Conservation (phyloP, 2,888 invertebrate genomes). For the Pheosia gnoma region DNA sequence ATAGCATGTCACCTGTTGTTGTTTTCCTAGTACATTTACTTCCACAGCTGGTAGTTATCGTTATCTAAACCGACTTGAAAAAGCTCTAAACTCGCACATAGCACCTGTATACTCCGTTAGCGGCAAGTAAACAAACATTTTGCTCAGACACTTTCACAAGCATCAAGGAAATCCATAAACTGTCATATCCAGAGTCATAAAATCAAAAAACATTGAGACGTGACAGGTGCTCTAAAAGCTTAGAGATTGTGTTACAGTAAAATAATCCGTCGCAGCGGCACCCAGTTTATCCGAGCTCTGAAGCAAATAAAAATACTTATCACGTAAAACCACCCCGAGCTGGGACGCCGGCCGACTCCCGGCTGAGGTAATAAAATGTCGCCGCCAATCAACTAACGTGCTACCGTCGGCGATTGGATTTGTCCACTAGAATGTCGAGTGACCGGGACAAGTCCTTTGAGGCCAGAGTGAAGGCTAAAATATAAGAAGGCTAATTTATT, state of each 20-base stretch:
- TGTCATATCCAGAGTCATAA: slow-evolving; percentile 17
- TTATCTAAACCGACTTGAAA: background rate
- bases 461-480: background rate
- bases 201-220: slow-evolving; percentile 28
- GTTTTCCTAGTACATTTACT: background rate
- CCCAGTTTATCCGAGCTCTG: slow-evolving; percentile 56
- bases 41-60: background rate
- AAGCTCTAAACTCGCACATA: too few relatives aligned
- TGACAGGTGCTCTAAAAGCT: slow-evolving; percentile 60
- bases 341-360: slow-evolving; percentile 37
- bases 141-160: slow-evolving; percentile 1
- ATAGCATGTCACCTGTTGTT: background rate
- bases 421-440: slow-evolving; percentile 30
- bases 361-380: slow-evolving; percentile 57
- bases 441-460: slow-evolving; percentile 2
- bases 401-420: slow-evolving; percentile 49
- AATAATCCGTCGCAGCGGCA: slow-evolving; percentile 46
- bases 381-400: slow-evolving; percentile 54
- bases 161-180: slow-evolving; percentile 13
- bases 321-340: slow-evolving; percentile 59
- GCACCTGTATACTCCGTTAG: too few relatives aligned
- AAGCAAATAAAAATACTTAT: slow-evolving; percentile 73
- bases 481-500: background rate
- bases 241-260: slow-evolving; percentile 62
- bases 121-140: background rate